Evolutionary conservation across 2,888 invertebrate species (phyloP), one percentile per base, ranked within the genome.

Genomic region (Didymodactylos carnosus): DNA sequence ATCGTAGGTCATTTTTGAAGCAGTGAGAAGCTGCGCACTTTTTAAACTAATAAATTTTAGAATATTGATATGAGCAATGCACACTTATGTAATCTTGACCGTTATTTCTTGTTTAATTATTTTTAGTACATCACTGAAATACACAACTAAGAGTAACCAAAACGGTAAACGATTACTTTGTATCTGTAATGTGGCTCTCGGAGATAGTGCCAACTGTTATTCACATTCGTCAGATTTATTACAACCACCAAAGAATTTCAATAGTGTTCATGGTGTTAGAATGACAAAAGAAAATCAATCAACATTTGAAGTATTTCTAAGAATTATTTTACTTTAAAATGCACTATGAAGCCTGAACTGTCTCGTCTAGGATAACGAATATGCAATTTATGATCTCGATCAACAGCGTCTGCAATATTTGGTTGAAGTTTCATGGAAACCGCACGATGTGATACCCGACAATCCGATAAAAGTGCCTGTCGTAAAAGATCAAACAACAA

Each of bases 291-390:
- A 77, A 23, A 70, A 70, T 16, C 70, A 76, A 5, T 80, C 81
- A 25, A 77, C 77, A 6, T 82, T 82, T 76, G 76, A 78, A 78
- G 81, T 80, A 76, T n/a, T 16, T 46, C 8, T 11, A 40, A n/a
- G n/a, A n/a, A n/a, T n/a, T n/a, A n/a, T n/a, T n/a, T n/a, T n/a
- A n/a, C n/a, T n/a, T n/a, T n/a, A n/a, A n/a, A n/a, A n/a, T n/a
- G n/a, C n/a, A n/a, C n/a, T n/a, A n/a, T n/a, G n/a, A n/a, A n/a
- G n/a, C n/a, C n/a, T n/a, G n/a, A n/a, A n/a, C n/a, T n/a, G n/a
- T n/a, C n/a, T n/a, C n/a, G 75, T 77, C 11, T 76, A 82, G 82
- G 79, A 80, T 75, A 80, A 82, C 77, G 82, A 83, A 77, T 83
- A 78, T 78, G 82, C 79, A 10, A 77, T 83, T 19, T 83, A 82